phyloP scores from a whole-genome alignment of 1,140 invertebrate genomes.

The Euura lappo region DNA sequence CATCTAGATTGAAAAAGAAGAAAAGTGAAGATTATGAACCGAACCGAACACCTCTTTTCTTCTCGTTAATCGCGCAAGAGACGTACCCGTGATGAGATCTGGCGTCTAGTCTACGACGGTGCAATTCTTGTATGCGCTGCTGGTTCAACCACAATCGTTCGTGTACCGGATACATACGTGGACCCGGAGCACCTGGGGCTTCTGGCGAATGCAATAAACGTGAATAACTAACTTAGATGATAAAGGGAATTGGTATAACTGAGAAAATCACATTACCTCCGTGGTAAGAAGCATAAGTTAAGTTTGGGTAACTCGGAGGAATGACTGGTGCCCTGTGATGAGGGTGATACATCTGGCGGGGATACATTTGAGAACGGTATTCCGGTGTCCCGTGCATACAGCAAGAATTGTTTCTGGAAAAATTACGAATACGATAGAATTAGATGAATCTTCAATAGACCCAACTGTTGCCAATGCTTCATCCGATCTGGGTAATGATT shows the following conservation, averaged over 20 bases:
- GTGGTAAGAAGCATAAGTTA: slow-evolving; percentile 16
- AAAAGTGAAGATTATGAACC: slow-evolving; percentile 16
- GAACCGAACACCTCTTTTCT: not conserved
- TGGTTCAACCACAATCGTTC: slow-evolving; percentile 76
- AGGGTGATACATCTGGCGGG: slow-evolving; percentile 28
- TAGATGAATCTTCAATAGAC: no score
- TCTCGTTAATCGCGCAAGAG: slow-evolving; percentile 7
- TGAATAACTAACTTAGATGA: slow-evolving; percentile 13
- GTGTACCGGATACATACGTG: slow-evolving; percentile 75
- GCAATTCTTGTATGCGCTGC: slow-evolving; percentile 74
- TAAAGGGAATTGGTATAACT: slow-evolving; percentile 28
- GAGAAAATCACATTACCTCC: slow-evolving; percentile 11
- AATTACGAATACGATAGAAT: slow-evolving; percentile 9
- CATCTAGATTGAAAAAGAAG: slow-evolving; percentile 36
- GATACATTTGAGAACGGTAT: slow-evolving; percentile 29
- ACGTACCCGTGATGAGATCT: slow-evolving; percentile 50
- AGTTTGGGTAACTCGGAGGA: slow-evolving; percentile 27
- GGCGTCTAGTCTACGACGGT: slow-evolving; percentile 65
- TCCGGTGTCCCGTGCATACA: slow-evolving; percentile 40
- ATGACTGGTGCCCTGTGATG: slow-evolving; percentile 32
- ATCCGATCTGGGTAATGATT: no score
- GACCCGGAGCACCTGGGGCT: slow-evolving; percentile 37
- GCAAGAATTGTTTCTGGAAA: slow-evolving; percentile 36
- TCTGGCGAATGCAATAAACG: slow-evolving; percentile 21
- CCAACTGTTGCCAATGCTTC: no score